Evolutionary conservation across 2,888 invertebrate genomes (phyloP), one percentile per base, ranked within the genome.

Genomic region (Penaeus monodon): DNA sequence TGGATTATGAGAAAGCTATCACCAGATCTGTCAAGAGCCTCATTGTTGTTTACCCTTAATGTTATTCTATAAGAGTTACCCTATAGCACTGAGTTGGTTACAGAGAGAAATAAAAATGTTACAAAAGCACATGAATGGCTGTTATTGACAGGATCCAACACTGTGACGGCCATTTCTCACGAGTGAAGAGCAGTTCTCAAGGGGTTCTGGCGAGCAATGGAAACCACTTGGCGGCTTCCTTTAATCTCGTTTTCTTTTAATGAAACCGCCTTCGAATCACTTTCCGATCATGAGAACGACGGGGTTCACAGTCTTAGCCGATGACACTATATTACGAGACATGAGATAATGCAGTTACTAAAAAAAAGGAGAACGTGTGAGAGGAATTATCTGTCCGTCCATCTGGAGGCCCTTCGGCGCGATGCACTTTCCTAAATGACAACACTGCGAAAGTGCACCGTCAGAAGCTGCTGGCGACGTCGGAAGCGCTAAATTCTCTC

Each of bases 191-290:
- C 49, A 70, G 49, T 29, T 33, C 29, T 63, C 24, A 44, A 33
- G 65, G 63, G n/a, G 27, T 82, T 63, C 14, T n/a, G 64, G 64
- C 70, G 33, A 85, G 80, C 73, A 49, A 44, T 80, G 80, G 79
- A 74, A 85, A 80, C 80, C 85, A 80, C 85, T 80, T 73, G 63
- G 65, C 73, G 79, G 14, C 57, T 57, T 57, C 17, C 10, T 57
- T 57, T 38, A 38, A 38, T 38, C 78, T 85, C 73, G 73, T 79
- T 85, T 68, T 73, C 68, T 63, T 70, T 49, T 73, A 73, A 80
- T 85, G 80, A 79, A 74, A 80, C 79, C 85, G 80, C 80, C 17
- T 57, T 57, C 85, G 80, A 85, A 80, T 80, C 85, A 85, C 80
- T 85, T 85, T 80, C 73, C 73, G 85, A 74, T 79, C 85, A 64